A percentile compares a stretch with the other conserved stretches of the same genome.
These are phyloP conservation scores for Trichoplusia ni DNA, from an alignment of 1,140 invertebrate genomes.

Conservation along the genomic window DNA sequence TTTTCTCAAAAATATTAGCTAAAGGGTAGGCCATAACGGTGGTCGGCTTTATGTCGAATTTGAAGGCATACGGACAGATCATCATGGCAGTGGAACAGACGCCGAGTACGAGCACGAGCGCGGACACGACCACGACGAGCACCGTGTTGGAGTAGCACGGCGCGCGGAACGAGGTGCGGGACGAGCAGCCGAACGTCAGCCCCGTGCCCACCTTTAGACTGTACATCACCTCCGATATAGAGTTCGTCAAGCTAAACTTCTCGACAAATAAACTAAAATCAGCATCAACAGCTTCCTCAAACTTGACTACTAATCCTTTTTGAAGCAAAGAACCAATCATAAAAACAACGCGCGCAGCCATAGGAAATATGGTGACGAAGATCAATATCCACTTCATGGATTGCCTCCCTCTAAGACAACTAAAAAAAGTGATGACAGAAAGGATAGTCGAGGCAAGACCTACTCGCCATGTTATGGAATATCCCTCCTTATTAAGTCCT, in stretches of 20 bases:
- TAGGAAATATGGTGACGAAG: constrained; percentile 46
- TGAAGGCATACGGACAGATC: constrained; percentile 60
- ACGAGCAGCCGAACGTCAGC: constrained; percentile 50
- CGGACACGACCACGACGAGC: constrained; percentile 46
- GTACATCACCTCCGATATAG: constrained; percentile 48
- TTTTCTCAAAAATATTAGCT: constrained; percentile 57
- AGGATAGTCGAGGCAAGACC: constrained; percentile 56
- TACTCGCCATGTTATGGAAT: constrained; percentile 57
- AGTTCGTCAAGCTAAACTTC: constrained; percentile 43
- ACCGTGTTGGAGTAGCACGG: constrained; percentile 64
- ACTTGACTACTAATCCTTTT: constrained; percentile 59
- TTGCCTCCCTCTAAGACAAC: constrained; percentile 53
- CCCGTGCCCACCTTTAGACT: constrained; percentile 59
- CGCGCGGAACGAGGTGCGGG: constrained; percentile 53
- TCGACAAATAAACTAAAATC: constrained; percentile 47
- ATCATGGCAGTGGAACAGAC: constrained; percentile 55
- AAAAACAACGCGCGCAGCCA: constrained; percentile 46
- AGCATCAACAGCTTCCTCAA: constrained; percentile 55
- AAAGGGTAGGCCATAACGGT: constrained; percentile 43
- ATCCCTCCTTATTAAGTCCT: constrained; percentile 16
- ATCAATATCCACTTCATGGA: constrained; percentile 50
- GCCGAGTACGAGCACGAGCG: constrained; percentile 40
- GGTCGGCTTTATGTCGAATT: constrained; percentile 39
- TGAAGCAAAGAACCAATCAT: constrained; percentile 67
- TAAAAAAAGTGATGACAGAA: constrained; percentile 46